Percentiles rank a stretch among this genome's conserved stretches.
Evolutionary conservation across 2,888 invertebrate genomes (phyloP).

Genomic region (Chrysodeixis includens): DNA sequence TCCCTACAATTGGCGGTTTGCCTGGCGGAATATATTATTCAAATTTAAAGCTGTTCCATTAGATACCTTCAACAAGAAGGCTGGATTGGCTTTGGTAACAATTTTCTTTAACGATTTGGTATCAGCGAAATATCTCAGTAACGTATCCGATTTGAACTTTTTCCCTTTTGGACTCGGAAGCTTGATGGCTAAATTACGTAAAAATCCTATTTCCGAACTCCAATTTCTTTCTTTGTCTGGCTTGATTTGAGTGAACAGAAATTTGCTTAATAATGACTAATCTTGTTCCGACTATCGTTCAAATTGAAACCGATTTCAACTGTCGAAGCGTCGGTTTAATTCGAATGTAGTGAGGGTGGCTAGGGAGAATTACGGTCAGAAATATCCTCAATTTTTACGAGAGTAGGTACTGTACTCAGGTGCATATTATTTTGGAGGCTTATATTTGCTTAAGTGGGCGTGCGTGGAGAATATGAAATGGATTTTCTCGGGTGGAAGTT

Average conservation of each 20-base stretch:
- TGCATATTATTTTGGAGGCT: neutral
- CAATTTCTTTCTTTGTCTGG: conserved; percentile 6
- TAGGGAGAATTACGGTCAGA: neutral
- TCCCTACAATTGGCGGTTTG: conserved; percentile 28
- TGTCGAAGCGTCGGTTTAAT: neutral
- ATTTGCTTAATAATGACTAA: conserved; percentile 14
- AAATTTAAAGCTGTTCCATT: conserved; percentile 31
- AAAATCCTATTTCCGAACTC: neutral
- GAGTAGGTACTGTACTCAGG: neutral
- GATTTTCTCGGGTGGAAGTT: too few species aligned
- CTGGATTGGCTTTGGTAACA: conserved; percentile 1
- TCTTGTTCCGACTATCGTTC: conserved; percentile 30
- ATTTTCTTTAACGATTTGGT: conserved; percentile 1
- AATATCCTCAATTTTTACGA: neutral
- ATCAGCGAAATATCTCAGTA: conserved; percentile 8
- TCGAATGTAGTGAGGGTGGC: neutral
- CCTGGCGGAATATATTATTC: conserved; percentile 20
- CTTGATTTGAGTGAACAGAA: conserved; percentile 14
- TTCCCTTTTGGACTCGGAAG: neutral
- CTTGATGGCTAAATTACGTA: conserved; percentile 21
- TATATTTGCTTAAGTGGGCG: neutral
- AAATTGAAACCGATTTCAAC: conserved; percentile 24
- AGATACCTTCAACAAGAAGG: conserved; percentile 12
- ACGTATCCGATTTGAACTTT: conserved; percentile 12
- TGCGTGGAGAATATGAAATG: too few species aligned